These are phyloP conservation scores for Calephelis perditalis DNA, from an alignment of 2,888 invertebrate species.

Conservation along the genomic window DNA sequence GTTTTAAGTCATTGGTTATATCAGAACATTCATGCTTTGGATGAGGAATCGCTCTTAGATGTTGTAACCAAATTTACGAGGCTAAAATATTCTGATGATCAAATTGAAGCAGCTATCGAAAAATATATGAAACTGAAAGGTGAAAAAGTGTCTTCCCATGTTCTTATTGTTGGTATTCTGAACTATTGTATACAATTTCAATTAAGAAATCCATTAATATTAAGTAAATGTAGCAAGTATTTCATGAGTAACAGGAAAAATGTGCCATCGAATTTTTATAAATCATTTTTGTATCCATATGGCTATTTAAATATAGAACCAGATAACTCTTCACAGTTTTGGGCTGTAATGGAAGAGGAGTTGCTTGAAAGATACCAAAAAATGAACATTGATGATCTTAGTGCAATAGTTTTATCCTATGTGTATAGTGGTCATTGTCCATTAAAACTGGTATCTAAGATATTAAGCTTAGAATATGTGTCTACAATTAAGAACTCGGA, in stretches of 20 bases:
- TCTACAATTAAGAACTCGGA: conserved; percentile 69
- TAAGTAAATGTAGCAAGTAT: conserved; percentile 78
- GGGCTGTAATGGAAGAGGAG: conserved; percentile 72
- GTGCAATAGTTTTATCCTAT: conserved; percentile 80
- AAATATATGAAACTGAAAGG: conserved; percentile 79
- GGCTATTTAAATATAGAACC: conserved; percentile 80
- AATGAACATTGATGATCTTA: conserved; percentile 74
- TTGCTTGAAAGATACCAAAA: conserved; percentile 76
- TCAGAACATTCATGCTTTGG: conserved; percentile 78
- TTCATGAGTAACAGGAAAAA: conserved; percentile 64
- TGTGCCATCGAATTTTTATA: conserved; percentile 74
- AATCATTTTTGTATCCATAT: conserved; percentile 78
- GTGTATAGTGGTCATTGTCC: conserved; percentile 81
- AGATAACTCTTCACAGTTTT: conserved; percentile 68
- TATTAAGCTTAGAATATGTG: conserved; percentile 80
- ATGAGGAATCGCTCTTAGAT: conserved; percentile 75
- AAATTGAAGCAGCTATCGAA: conserved; percentile 78
- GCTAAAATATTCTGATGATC: conserved; percentile 74
- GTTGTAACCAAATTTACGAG: conserved; percentile 74
- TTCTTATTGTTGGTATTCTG: conserved; percentile 79
- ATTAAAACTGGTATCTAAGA: conserved; percentile 73
- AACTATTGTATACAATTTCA: conserved; percentile 80
- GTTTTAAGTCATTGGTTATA: conserved; percentile 76
- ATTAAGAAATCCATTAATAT: conserved; percentile 73
- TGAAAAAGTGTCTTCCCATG: conserved; percentile 60